A percentile compares a stretch with the other conserved stretches of the same genome.
Conservation (phyloP, 2,888 invertebrate genomes). For the Heliconius aoede region DNA sequence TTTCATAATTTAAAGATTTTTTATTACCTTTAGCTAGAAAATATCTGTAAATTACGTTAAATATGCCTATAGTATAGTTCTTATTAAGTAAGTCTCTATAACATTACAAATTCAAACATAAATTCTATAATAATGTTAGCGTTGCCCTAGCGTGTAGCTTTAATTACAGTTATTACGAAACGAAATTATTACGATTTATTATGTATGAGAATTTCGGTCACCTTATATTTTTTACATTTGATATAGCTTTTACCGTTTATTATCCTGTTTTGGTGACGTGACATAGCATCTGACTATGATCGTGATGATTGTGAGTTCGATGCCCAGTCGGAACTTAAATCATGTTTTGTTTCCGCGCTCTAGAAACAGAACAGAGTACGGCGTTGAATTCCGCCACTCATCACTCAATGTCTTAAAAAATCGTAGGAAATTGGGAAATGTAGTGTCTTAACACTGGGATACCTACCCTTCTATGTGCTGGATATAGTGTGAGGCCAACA, state of each 20-base stretch:
- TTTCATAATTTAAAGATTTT: too few species aligned
- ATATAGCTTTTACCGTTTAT: not conserved
- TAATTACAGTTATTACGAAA: conserved; percentile 4
- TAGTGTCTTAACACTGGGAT: not conserved
- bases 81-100: not conserved
- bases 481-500: not conserved
- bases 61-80: not conserved
- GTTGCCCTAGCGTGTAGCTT: not conserved
- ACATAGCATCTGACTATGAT: not conserved
- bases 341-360: not conserved
- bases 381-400: not conserved
- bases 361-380: not conserved
- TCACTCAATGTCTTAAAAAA: not conserved
- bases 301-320: not conserved
- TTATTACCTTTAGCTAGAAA: too few species aligned
- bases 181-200: not conserved
- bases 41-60: not conserved
- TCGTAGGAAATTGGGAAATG: not conserved
- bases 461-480: not conserved
- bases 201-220: not conserved
- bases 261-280: not conserved
- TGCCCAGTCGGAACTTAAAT: not conserved
- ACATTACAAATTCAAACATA: not conserved
- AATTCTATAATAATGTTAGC: not conserved
- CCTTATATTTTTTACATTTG: not conserved